These are phyloP conservation scores for Branchipolynoe longqiensis DNA, from an alignment of 2,888 invertebrate species.

Conservation along the genomic window DNA sequence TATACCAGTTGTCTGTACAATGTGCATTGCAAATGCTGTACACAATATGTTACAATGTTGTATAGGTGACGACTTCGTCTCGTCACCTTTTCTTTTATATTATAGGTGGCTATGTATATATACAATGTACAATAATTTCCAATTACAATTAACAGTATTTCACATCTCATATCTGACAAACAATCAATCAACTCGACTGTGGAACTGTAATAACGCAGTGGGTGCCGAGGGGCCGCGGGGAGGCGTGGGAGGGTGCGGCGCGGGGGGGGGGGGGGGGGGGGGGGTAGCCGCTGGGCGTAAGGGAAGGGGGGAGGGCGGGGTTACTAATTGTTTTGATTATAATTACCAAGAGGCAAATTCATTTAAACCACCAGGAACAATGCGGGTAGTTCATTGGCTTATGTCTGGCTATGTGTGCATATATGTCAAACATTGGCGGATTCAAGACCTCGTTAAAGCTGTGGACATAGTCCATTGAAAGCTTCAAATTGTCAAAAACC, in stretches of 20 bases:
- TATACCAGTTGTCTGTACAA: background rate
- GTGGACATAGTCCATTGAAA: too few relatives aligned
- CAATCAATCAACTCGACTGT: background rate
- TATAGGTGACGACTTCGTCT: too few relatives aligned
- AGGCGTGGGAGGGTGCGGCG: too few relatives aligned
- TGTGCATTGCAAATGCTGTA: conserved; percentile 8
- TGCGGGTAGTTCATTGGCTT: background rate
- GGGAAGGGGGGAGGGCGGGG: too few relatives aligned
- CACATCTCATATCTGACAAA: conserved; percentile 11
- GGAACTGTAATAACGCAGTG: background rate
- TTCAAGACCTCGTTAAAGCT: too few relatives aligned
- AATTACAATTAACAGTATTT: background rate
- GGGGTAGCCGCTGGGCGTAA: too few relatives aligned
- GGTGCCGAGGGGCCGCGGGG: too few relatives aligned
- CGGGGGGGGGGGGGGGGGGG: too few relatives aligned
- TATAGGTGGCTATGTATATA: background rate
- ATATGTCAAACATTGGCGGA: too few relatives aligned
- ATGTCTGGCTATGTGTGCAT: too few relatives aligned
- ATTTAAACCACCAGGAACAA: background rate
- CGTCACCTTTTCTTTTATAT: background rate
- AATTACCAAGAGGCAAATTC: conserved; percentile 45
- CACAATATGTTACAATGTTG: background rate
- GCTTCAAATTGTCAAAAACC: too few relatives aligned
- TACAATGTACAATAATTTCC: background rate
- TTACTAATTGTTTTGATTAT: too few relatives aligned